Evolutionary conservation across 2,113 vertebrate genomes (phyloP).

Genomic region (Gracilinanus agilis): DNA sequence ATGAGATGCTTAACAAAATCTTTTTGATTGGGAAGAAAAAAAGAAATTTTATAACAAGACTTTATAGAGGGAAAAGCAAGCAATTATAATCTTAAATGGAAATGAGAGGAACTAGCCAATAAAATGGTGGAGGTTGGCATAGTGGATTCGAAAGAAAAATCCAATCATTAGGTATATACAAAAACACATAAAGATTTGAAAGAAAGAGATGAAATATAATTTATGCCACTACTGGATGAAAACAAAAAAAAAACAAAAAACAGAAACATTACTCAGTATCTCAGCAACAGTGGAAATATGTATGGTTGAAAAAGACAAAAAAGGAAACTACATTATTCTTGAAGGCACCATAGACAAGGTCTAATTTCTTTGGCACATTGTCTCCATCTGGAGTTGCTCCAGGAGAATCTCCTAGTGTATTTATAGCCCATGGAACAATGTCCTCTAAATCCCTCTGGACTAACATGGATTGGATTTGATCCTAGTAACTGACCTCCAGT

Average conservation of each 20-base stretch:
- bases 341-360: neutral
- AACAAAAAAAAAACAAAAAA: neutral
- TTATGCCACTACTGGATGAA: neutral
- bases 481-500: neutral
- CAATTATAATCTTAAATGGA: neutral
- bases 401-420: neutral
- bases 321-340: neutral
- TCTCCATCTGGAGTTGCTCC: neutral
- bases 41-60: neutral
- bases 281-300: neutral
- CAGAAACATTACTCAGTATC: neutral
- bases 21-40: neutral
- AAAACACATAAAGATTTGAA: neutral
- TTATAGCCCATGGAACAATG: neutral
- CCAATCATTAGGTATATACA: neutral
- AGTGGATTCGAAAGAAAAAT: neutral
- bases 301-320: neutral
- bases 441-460: neutral
- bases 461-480: neutral
- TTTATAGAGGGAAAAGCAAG: neutral
- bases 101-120: neutral
- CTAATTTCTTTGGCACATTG: neutral
- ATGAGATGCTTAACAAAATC: neutral
- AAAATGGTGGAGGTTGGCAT: neutral
- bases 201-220: neutral